Percentiles rank a stretch among this genome's conserved stretches.
phyloP scores from a whole-genome alignment of 2,797 vertebrate genomes.

The Hipposideros larvatus region DNA sequence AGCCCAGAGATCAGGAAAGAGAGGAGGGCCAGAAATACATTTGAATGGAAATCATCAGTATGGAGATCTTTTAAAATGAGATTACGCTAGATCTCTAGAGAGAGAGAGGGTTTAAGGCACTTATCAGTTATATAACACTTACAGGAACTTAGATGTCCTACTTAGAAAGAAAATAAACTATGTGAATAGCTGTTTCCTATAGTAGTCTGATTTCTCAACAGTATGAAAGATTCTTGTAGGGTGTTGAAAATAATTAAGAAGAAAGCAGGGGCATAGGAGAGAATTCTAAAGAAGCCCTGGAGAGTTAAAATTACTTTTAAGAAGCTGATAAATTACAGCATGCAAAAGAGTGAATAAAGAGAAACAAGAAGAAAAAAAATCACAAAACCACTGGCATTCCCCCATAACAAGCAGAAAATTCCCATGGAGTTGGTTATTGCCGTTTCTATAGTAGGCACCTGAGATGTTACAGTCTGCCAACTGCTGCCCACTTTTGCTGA shows the following conservation, averaged over 20 bases:
- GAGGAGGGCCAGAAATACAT: background rate
- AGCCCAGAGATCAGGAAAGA: background rate
- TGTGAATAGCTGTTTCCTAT: constrained; percentile 20
- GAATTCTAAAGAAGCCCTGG: background rate
- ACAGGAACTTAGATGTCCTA: background rate
- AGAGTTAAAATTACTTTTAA: constrained; percentile 43
- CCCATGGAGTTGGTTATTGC: background rate
- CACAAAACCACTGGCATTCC: background rate
- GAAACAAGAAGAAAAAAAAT: background rate
- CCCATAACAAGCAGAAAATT: constrained; percentile 2
- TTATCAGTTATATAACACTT: background rate
- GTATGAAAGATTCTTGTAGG: background rate
- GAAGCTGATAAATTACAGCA: constrained; percentile 8
- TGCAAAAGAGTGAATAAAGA: constrained; percentile 10
- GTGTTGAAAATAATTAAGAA: constrained; percentile 33
- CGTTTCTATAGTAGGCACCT: background rate
- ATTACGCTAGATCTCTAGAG: background rate
- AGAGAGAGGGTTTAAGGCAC: background rate
- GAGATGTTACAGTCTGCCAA: constrained; percentile 26
- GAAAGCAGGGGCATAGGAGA: background rate
- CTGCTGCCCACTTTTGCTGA: background rate
- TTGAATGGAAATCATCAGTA: constrained; percentile 9
- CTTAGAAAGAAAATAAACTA: background rate
- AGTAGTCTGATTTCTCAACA: background rate
- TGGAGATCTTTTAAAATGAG: background rate